Evolutionary conservation across 2,797 vertebrate genomes (phyloP).

Genomic region (Syncerus caffer): DNA sequence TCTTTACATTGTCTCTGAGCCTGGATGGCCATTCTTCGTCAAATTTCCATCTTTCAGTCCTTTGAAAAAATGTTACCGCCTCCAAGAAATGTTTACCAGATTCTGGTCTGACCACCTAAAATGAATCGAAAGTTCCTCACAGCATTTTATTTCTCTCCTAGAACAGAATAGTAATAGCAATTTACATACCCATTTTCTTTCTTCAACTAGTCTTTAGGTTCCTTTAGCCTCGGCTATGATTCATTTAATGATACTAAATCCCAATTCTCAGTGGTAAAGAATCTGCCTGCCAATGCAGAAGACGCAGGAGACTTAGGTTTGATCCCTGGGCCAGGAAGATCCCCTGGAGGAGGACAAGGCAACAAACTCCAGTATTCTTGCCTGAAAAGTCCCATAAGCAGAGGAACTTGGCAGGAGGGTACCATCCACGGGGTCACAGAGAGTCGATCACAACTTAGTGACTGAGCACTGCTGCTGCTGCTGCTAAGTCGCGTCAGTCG

Average conservation of each 20-base stretch:
- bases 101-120: not conserved
- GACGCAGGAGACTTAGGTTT: not conserved
- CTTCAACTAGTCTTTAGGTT: not conserved
- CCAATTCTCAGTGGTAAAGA: not conserved
- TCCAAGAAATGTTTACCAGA: not conserved
- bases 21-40: not conserved
- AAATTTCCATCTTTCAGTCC: not conserved
- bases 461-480: not conserved
- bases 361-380: not conserved
- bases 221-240: not conserved
- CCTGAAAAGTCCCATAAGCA: not conserved
- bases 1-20: not conserved
- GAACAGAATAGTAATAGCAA: not conserved
- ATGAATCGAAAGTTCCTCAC: not conserved
- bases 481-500: too few relatives aligned
- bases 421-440: accelerated
- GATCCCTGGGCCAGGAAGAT: not conserved
- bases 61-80: not conserved
- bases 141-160: not conserved
- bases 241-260: slow-evolving; percentile 38
- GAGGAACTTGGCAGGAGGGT: not conserved
- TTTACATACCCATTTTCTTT: not conserved
- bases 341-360: not conserved
- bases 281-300: not conserved
- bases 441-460: not conserved